These are phyloP conservation scores for Chydorus sphaericus DNA, from an alignment of 2,888 invertebrate species.

Conservation along the genomic window DNA sequence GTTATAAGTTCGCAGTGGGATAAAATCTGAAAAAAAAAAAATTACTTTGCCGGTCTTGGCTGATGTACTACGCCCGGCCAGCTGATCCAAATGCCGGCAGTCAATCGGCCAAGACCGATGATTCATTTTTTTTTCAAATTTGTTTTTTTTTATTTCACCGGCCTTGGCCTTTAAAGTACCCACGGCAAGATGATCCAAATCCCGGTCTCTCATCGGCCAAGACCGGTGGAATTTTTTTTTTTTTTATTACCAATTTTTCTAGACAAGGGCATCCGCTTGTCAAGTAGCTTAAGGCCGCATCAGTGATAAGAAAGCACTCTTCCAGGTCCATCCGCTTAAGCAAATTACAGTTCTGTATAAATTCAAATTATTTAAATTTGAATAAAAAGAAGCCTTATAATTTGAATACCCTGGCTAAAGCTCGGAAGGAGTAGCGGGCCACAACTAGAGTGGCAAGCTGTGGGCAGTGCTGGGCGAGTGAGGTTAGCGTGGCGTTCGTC, in stretches of 20 bases:
- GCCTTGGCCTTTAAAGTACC: too few species aligned
- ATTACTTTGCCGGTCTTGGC: too few species aligned
- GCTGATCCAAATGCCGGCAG: too few species aligned
- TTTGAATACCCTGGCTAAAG: slow-evolving; percentile 54
- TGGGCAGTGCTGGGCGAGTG: slow-evolving; percentile 75
- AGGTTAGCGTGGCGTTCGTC: slow-evolving; percentile 72
- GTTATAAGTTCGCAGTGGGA: slow-evolving; percentile 98
- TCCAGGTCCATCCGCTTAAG: slow-evolving; percentile 96
- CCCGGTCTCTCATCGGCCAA: too few species aligned
- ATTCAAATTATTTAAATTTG: slow-evolving; percentile 2
- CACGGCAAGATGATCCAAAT: too few species aligned
- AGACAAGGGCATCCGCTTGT: slow-evolving; percentile 90
- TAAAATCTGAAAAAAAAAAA: slow-evolving; percentile 52
- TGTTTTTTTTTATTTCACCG: too few species aligned
- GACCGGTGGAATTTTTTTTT: too few species aligned
- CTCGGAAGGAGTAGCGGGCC: slow-evolving; percentile 88
- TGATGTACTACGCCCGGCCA: too few species aligned
- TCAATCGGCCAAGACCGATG: too few species aligned
- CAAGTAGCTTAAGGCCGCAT: slow-evolving; percentile 79
- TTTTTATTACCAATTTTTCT: slow-evolving; percentile 85
- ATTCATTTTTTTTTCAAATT: too few species aligned
- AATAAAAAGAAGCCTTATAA: slow-evolving; percentile 7
- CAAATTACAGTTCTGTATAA: slow-evolving; percentile 69
- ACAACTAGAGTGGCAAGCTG: slow-evolving; percentile 82
- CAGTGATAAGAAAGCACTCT: slow-evolving; percentile 93